phyloP scores from a whole-genome alignment of 2,113 vertebrate genomes.

The Desmodus rotundus region DNA sequence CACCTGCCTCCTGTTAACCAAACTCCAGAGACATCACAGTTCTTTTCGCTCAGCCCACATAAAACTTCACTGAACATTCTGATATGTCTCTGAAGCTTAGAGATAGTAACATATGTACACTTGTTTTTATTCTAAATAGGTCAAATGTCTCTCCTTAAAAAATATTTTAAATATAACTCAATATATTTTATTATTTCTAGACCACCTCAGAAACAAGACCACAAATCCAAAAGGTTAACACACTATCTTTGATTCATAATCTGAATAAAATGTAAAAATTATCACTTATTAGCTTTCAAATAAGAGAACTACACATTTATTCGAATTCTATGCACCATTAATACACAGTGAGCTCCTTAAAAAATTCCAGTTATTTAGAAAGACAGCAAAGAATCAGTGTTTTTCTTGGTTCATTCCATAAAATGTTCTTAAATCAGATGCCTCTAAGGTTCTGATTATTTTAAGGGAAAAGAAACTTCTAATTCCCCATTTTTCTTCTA shows the following conservation, averaged over 20 bases:
- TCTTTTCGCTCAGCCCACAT: background rate
- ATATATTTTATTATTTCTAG: background rate
- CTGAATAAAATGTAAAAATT: background rate
- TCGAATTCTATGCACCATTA: background rate
- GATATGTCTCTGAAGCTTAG: background rate
- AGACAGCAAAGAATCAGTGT: background rate
- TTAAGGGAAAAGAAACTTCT: slow-evolving; percentile 5
- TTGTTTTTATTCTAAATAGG: background rate
- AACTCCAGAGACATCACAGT: background rate
- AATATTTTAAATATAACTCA: background rate
- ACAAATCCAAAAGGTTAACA: background rate
- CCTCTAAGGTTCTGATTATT: background rate
- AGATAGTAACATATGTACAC: background rate
- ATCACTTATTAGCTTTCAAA: background rate
- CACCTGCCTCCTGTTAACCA: background rate
- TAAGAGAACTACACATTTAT: background rate
- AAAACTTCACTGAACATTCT: background rate
- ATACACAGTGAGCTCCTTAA: background rate
- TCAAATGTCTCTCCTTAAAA: background rate
- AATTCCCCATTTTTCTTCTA: slow-evolving; percentile 21
- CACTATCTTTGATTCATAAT: background rate
- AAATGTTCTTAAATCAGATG: background rate
- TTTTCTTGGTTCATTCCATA: background rate
- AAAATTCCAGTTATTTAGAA: background rate
- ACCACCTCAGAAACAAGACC: background rate